These are phyloP conservation scores for Cyanistes caeruleus DNA, from an alignment of 2,113 vertebrate genomes.

Conservation along the genomic window DNA sequence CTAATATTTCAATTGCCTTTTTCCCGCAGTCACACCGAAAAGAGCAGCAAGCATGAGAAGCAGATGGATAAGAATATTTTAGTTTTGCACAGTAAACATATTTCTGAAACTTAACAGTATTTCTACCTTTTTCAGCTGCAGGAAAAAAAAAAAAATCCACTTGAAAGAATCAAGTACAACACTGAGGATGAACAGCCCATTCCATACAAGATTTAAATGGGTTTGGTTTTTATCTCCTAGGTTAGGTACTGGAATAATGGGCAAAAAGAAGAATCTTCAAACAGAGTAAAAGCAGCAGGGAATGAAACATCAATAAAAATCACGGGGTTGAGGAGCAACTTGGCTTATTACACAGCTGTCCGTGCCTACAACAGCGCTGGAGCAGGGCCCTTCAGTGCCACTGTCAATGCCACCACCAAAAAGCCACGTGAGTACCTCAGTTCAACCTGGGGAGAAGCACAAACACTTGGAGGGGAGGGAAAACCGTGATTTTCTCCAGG, in stretches of 20 bases:
- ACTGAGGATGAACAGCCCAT: not conserved
- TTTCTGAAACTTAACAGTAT: not conserved
- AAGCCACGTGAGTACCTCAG: constrained; percentile 86
- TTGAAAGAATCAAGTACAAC: not conserved
- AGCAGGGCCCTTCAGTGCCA: constrained; percentile 85
- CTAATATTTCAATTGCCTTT: not conserved
- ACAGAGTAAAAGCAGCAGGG: constrained; percentile 84
- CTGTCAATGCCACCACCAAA: constrained; percentile 91
- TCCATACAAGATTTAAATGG: not conserved
- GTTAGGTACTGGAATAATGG: constrained; percentile 91
- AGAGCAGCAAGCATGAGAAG: not conserved
- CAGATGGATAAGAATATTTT: not conserved
- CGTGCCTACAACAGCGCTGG: constrained; percentile 92
- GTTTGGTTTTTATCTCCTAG: constrained; percentile 66
- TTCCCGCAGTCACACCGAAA: not conserved
- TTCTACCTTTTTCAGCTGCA: not conserved
- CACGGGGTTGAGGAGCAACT: constrained; percentile 84
- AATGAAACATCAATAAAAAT: constrained; percentile 86
- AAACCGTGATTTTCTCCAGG: not conserved
- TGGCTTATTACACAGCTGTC: constrained; percentile 85
- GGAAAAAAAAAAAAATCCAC: not conserved
- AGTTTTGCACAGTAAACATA: not conserved
- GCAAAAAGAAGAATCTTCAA: constrained; percentile 87
- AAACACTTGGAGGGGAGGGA: not conserved
- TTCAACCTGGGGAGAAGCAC: not conserved